Evolutionary conservation across 1,140 invertebrate genomes (phyloP).

Genomic region (Heliothis subflexa): DNA sequence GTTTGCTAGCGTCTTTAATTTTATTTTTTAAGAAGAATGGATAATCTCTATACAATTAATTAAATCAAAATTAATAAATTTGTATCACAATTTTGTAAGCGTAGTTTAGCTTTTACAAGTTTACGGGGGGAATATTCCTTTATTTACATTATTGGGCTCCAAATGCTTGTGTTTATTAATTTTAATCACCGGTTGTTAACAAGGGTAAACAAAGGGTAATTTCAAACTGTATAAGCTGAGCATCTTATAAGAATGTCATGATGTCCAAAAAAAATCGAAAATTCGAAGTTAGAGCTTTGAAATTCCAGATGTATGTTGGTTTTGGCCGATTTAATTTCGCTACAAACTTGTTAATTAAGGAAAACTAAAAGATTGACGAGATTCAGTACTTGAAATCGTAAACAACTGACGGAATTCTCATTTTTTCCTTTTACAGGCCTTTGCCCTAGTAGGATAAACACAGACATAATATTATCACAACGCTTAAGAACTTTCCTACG

Average conservation of each 20-base stretch:
- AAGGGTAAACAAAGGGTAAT: constrained; percentile 21
- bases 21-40: background rate
- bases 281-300: too few relatives aligned
- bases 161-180: constrained; percentile 24
- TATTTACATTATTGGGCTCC: constrained; percentile 22
- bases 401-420: background rate
- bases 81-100: constrained; percentile 13
- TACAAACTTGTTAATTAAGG: too few relatives aligned
- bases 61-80: too few relatives aligned
- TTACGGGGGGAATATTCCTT: constrained; percentile 17
- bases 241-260: background rate
- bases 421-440: background rate
- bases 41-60: background rate
- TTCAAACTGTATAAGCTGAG: background rate
- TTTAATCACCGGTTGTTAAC: constrained; percentile 18
- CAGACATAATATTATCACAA: too few relatives aligned
- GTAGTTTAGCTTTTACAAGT: background rate
- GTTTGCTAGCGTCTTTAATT: background rate
- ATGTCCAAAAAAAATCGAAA: background rate
- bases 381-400: too few relatives aligned
- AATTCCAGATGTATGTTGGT: too few relatives aligned
- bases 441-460: background rate
- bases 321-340: too few relatives aligned
- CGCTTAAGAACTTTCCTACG: constrained; percentile 16
- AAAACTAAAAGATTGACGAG: too few relatives aligned